Evolutionary conservation across 2,888 invertebrate genomes (phyloP), one percentile per base, ranked within the genome.

Genomic region (Adela reaumurella): DNA sequence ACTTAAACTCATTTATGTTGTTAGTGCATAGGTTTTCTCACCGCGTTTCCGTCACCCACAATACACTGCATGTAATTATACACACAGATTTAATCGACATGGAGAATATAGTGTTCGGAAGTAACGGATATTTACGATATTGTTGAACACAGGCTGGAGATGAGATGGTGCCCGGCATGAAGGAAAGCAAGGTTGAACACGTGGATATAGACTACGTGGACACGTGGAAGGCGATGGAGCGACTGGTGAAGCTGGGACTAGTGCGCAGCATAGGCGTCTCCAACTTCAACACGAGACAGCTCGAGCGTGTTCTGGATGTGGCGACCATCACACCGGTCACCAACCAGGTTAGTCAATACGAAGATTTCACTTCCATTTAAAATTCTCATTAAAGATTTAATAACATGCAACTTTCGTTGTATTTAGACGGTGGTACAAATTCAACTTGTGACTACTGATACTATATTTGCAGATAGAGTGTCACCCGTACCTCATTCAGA

Each of bases 241-340:
- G 83, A 50, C 69, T 83, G 46, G 83, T 87, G 16, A 72, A 82
- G 45, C 72, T 74, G 53, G 88, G 89, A 1, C 65, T 89, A 11
- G 80, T 81, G 1, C 85, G 81, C 54, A 84, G 85, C 35, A 88
- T 90, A 58, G 88, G 88, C 5, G 57, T 88, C 28, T 88, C 87
- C 29, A 92, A 91, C 67, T 91, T 91, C 59, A 90, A 88, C 64
- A 82, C 80, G 44, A 68, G 81, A 50, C 91, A 92, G 65, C 69
- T 89, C 46, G 80, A 84, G 55, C 74, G 85, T 45, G 59, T 91
- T 41, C 60, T 89, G 45, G 70, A 77, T 29, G 67, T 66, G 35
- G 82, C 83, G 44, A 76, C 67, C 50, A 79, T 86, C 51, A 81
- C 78, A 56, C 86, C 86, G 20, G 83, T 80, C 1, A 74, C 70